Evolutionary conservation across 2,888 invertebrate species (phyloP), one percentile per base, ranked within the genome.

Genomic region (Brenthis daphne): DNA sequence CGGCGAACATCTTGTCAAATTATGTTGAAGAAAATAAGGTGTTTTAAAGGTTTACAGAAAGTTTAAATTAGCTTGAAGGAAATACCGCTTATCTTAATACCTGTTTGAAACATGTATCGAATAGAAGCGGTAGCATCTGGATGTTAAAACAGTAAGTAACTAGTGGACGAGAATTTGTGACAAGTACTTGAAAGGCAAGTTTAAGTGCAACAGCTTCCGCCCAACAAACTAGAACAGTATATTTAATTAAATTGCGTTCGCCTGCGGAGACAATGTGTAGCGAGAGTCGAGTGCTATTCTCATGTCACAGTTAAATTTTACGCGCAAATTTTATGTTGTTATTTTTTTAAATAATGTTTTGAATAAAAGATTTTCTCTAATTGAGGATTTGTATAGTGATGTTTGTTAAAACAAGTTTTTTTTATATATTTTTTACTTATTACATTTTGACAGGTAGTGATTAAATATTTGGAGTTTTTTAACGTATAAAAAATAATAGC

Each of bases 141-240:
- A 60, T 68, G 70, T 63, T 71, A 71, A 65, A 29, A 68, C 60
- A 68, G 68, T 67, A 70, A 73, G 70, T 71, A 74, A 73, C 67
- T 55, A 68, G 69, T 69, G 67, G 67, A 71, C 73, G 70, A 63
- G 67, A 75, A 74, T 75, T 74, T 70, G 73, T 72, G 73, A 75
- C 69, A 68, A 57, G 65, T 70, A 70, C 68, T 75, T 73, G 68
- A 73, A 72, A 66, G 68, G 53, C 67, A 61, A 67, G 65, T 58
- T 70, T 69, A 57, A 70, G 65, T 64, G 57, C 48, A 65, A 54
- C 61, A 48, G 33, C 33, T 66, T 24, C 51, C 16, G 13, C n/a
- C 54, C 47, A 60, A 54, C 20, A 60, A 60, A 37, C 55, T 43
- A 63, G 51, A 53, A 64, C 24, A 47, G 12, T 12, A 54, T 8